Base-by-base conservation (phyloP, 2,797 vertebrate genomes). In the Bradypodion ventrale region DNA sequence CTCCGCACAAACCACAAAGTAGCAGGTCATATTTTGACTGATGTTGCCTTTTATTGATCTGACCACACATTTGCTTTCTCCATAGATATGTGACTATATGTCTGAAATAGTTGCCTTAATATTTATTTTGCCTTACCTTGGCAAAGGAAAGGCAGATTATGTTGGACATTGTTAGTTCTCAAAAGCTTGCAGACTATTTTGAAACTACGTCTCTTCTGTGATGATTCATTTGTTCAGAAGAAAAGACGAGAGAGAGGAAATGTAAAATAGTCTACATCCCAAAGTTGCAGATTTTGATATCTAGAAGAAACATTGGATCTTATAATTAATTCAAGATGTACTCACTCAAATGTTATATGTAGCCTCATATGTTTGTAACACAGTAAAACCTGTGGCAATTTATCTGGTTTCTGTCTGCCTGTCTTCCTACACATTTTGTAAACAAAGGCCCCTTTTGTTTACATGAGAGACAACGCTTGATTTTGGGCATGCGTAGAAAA, bases 1-100 rank as follows among this genome's bases (percentile, higher is more conserved):
- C 40, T n/a, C 13, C 37, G 65, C 29, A 10, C 1, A 72, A 72
- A 15, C 10, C 23, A 21, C 1, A 72, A 52, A n/a, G 62, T 6
- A 32, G 37, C 7, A 40, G 7, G 4, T 6, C 27, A 42, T 35
- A 60, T 27, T 2, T 40, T 59, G 63, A 59, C 32, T 69, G 52
- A 83, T 60, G 65, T 78, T 83, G 13, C 21, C n/a, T 78, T 70
- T 59, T 37, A 77, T 77, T 77, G 63, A 56, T 66, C 74, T 79
- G 19, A 73, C 68, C 42, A 78, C 37, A 32, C 1, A 23, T 25
- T 73, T 78, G 59, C 25, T 78, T 59, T 27, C 40, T 63, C 32
- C 74, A 68, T 10, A 59, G 23, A 44, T n/a, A 66, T 2, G 74
- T 2, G 74, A 76, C 27, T 68, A 49, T 9, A 32, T 44, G 21